These are phyloP conservation scores for Clarias platycephalus DNA, from an alignment of 2,797 vertebrate genomes.

Conservation along the genomic window DNA sequence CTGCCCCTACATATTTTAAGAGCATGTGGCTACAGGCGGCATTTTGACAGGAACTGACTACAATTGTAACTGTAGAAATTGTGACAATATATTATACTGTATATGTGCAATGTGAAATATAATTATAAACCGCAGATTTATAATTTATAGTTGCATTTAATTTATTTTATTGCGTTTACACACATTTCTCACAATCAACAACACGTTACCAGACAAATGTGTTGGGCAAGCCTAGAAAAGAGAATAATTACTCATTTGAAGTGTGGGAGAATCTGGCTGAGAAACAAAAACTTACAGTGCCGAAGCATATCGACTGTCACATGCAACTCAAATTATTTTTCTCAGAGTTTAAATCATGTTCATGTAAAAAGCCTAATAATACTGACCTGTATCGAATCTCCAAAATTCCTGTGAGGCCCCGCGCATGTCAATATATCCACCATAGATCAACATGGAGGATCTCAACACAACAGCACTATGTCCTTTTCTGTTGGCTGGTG, in stretches of 20 bases:
- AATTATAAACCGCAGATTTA: neutral
- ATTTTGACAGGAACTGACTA: neutral
- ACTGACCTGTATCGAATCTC: slow-evolving; percentile 79
- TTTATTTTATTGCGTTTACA: neutral
- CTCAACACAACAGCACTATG: slow-evolving; percentile 80
- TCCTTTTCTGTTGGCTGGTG: slow-evolving; percentile 82
- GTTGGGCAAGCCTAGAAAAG: neutral
- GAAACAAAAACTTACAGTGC: slow-evolving; percentile 12
- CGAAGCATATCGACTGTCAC: neutral
- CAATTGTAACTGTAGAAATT: neutral
- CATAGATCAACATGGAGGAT: slow-evolving; percentile 81
- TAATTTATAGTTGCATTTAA: neutral
- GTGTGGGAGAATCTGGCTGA: slow-evolving; percentile 20
- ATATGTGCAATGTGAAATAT: neutral
- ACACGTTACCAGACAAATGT: neutral
- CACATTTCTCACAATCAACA: neutral
- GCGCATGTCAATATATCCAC: slow-evolving; percentile 83
- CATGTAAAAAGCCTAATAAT: neutral
- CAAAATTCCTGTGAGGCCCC: slow-evolving; percentile 86
- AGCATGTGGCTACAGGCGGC: neutral
- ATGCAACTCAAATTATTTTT: neutral
- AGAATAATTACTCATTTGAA: slow-evolving; percentile 6
- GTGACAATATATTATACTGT: neutral
- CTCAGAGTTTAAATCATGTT: neutral
- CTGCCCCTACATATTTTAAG: neutral